Conservation (phyloP, 2,113 vertebrate genomes). For the Sylvilagus bachmani region DNA sequence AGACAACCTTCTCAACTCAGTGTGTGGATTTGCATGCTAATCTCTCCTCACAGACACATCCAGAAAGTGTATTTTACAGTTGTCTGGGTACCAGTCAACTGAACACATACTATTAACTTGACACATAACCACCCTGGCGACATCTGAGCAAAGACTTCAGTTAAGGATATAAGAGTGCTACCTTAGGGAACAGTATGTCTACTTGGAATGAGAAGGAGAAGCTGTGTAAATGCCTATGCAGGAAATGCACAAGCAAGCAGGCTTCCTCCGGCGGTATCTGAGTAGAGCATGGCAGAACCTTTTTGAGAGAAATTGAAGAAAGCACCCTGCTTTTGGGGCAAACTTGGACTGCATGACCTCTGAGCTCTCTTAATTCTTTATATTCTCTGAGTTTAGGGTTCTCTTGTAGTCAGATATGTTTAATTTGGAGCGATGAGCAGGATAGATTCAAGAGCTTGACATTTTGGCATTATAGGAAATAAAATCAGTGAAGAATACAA, state of each 20-base stretch:
- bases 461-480: not conserved
- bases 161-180: not conserved
- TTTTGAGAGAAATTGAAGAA: not conserved
- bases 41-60: not conserved
- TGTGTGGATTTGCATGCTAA: not conserved
- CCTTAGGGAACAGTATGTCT: not conserved
- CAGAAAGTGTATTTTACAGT: not conserved
- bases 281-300: not conserved
- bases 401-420: not conserved
- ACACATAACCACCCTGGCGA: not conserved
- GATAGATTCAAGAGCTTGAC: not conserved
- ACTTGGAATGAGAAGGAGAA: not conserved
- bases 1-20: not conserved
- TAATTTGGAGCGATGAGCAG: not conserved
- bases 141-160: not conserved
- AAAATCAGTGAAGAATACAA: not conserved
- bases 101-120: not conserved
- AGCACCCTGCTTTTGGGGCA: not conserved
- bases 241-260: not conserved
- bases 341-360: no score
- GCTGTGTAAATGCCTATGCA: not conserved
- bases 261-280: accelerated
- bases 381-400: not conserved
- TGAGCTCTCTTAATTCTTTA: not conserved
- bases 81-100: not conserved